Evolutionary conservation across 2,113 vertebrate species (phyloP).

Genomic region (Gymnogyps californianus): DNA sequence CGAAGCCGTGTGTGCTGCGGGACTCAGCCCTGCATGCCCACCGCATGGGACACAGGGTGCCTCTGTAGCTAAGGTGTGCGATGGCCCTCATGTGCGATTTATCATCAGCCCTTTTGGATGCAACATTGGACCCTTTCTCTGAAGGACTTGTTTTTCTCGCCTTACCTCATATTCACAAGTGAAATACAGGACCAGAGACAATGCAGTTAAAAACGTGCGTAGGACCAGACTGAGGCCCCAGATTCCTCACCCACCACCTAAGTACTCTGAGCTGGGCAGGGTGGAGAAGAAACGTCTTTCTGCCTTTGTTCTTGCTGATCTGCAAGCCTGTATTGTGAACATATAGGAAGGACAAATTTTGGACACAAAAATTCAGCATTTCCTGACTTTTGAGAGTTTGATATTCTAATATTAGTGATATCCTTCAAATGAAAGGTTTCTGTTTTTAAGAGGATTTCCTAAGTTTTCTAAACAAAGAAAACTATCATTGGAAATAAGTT

Average conservation of each 20-base stretch:
- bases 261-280: not conserved
- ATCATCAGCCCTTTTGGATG: not conserved
- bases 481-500: not conserved
- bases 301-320: not conserved
- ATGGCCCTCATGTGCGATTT: not conserved
- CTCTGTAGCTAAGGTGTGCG: fast-evolving
- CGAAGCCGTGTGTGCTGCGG: fast-evolving
- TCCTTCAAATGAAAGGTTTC: not conserved
- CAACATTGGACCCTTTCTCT: not conserved
- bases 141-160: not conserved
- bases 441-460: not conserved
- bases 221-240: not conserved
- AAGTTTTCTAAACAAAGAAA: not conserved
- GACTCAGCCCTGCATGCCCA: not conserved
- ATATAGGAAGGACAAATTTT: not conserved
- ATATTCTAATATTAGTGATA: not conserved
- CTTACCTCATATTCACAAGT: not conserved
- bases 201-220: not conserved
- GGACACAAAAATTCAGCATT: not conserved
- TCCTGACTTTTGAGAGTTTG: not conserved
- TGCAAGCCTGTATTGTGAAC: not conserved
- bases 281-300: not conserved
- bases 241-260: not conserved
- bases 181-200: not conserved
- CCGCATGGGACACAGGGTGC: fast-evolving